Percentiles rank a stretch among this genome's conserved stretches.
These are phyloP conservation scores for Anseranas semipalmata DNA, from an alignment of 2,113 vertebrate genomes.

Conservation along the genomic window DNA sequence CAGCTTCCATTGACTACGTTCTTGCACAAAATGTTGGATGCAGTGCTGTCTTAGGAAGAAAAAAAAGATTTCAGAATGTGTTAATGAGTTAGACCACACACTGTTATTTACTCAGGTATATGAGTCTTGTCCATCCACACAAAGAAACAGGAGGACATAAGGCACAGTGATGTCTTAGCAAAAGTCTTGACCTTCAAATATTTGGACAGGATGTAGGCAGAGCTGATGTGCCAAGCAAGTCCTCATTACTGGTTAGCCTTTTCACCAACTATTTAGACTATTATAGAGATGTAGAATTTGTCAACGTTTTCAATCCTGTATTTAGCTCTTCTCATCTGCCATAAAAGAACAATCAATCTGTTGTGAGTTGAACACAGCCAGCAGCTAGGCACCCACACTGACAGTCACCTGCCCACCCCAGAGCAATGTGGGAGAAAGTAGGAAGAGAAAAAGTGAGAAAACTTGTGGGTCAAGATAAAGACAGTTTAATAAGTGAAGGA, in stretches of 20 bases:
- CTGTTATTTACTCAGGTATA: background rate
- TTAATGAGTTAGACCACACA: background rate
- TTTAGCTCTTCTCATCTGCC: background rate
- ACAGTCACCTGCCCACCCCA: background rate
- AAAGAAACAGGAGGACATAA: background rate
- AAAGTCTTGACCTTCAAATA: background rate
- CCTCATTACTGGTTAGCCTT: background rate
- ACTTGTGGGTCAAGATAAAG: too few relatives aligned
- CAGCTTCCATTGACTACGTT: background rate
- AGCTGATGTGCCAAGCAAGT: background rate
- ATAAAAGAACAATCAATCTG: background rate
- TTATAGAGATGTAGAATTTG: background rate
- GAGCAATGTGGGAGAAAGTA: background rate
- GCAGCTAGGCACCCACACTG: background rate
- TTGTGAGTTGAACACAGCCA: background rate
- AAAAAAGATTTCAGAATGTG: background rate
- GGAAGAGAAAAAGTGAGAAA: background rate
- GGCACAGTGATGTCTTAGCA: background rate
- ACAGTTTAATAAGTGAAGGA: background rate
- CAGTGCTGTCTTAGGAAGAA: background rate
- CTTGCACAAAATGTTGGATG: background rate
- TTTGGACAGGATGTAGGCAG: background rate
- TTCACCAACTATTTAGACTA: background rate
- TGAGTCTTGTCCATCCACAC: background rate
- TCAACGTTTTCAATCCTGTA: background rate